These are phyloP conservation scores for Glaucomys volans DNA, from an alignment of 2,113 vertebrate genomes.

Conservation along the genomic window DNA sequence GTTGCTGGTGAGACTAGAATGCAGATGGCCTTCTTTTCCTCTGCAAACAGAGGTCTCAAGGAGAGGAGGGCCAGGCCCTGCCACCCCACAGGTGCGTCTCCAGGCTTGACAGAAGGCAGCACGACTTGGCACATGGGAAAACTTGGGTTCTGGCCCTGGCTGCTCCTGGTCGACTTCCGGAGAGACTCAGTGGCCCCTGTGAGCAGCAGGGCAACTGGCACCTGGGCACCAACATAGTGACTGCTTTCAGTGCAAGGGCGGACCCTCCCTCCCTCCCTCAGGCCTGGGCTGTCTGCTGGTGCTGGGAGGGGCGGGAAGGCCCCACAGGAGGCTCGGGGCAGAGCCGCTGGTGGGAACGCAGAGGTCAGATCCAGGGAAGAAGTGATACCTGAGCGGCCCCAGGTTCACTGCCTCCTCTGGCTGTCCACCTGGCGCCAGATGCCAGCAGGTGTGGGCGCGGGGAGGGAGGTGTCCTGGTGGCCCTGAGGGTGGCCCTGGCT, in stretches of 20 bases:
- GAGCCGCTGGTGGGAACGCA: background rate
- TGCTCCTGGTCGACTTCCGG: background rate
- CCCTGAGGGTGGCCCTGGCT: background rate
- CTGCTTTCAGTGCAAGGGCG: background rate
- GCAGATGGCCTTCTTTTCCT: background rate
- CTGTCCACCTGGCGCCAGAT: background rate
- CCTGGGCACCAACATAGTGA: rapidly evolving
- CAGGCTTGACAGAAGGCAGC: background rate
- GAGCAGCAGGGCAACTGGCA: rapidly evolving
- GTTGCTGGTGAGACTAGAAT: background rate
- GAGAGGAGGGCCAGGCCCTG: background rate
- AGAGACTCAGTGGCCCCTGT: background rate
- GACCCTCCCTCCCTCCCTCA: background rate
- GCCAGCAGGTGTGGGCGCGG: too few relatives aligned
- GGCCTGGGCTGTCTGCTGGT: background rate
- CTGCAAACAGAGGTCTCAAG: background rate
- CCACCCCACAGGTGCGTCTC: background rate
- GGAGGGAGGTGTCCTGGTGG: background rate
- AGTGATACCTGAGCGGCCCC: rapidly evolving
- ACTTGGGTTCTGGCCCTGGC: background rate
- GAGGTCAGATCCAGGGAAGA: background rate
- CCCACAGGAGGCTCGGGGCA: background rate
- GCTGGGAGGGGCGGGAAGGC: background rate
- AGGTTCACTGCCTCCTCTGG: rapidly evolving
- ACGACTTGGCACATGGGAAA: background rate